Evolutionary conservation across 2,113 vertebrate genomes (phyloP), one percentile per base, ranked within the genome.

Genomic region (Rhinopomastus cyanomelas): DNA sequence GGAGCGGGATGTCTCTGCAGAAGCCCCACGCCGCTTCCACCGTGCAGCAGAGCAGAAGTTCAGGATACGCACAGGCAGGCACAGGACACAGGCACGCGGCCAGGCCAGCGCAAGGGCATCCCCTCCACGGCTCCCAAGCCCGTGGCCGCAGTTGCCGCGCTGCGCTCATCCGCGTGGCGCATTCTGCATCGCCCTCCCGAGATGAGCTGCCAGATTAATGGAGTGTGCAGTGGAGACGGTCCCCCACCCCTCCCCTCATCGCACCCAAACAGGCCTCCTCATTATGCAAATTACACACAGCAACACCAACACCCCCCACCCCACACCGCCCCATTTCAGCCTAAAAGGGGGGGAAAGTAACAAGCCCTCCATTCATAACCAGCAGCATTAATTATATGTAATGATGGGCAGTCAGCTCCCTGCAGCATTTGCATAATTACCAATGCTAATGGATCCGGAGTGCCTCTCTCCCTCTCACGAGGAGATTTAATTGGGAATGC

Each of bases 371-470:
- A 87, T 96, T 94, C 91, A 89, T 88, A 95, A 93, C 93, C 82
- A 95, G 80, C 91, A 96, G 92, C 92, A 92, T 93, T 95, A 96
- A 96, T 96, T 96, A 96, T 93, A 82, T 72, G 89, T 94, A 92
- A 95, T 93, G 96, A 97, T 67, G 94, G 96, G 94, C 95, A 96
- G 94, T 95, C 85, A 81, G 71, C 84, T 96, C 96, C 93, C 94
- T 9, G 65, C 95, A 96, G 95, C 52, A 65, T 93, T 94, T 94
- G 94, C 95, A 94, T 96, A 96, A 96, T 96, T 95, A 94, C 81
- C 69, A 91, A 92, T 94, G 94, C 94, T 96, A 96, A 96, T 95
- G 83, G 81, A 89, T 94, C 92, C 85, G 55, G 93, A 91, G 92
- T 85, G 77, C 81, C 81, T 93, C 89, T 94, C 85, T 90, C 56